Conservation (phyloP, 37 sponge, comb jelly and placozoan genomes). For the Chondrosia reniformis region DNA sequence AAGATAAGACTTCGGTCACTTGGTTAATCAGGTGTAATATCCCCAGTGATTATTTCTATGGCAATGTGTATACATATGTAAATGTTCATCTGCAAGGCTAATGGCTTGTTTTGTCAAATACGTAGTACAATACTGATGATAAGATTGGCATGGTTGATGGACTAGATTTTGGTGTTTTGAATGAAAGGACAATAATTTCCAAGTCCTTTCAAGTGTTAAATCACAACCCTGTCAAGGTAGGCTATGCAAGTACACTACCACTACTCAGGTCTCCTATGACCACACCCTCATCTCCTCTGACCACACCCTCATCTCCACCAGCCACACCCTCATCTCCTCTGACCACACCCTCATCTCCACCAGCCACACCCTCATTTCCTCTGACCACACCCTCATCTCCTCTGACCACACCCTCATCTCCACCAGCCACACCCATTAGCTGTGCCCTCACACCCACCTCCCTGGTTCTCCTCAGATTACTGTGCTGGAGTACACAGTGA, state of each 20-base stretch:
- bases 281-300: not conserved
- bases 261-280: not conserved
- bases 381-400: not conserved
- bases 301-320: too few relatives aligned
- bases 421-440: not conserved
- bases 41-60: too few relatives aligned
- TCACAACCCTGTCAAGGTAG: slow-evolving; percentile 72
- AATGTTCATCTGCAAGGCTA: too few relatives aligned
- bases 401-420: not conserved
- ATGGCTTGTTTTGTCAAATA: too few relatives aligned
- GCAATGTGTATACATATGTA: too few relatives aligned
- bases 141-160: slow-evolving; percentile 32
- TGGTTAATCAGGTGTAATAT: too few relatives aligned
- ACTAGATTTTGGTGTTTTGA: slow-evolving; percentile 67
- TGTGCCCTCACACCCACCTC: not conserved
- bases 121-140: slow-evolving; percentile 47
- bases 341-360: not conserved
- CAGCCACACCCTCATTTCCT: not conserved
- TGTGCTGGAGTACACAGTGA: not conserved
- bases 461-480: not conserved
- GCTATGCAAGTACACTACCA: not conserved
- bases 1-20: not conserved
- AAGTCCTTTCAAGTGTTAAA: slow-evolving; percentile 61
- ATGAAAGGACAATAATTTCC: slow-evolving; percentile 12
- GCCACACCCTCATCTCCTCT: too few relatives aligned